These are phyloP conservation scores for Peromyscus melanophrys DNA, from an alignment of 2,797 vertebrate genomes.

Conservation along the genomic window DNA sequence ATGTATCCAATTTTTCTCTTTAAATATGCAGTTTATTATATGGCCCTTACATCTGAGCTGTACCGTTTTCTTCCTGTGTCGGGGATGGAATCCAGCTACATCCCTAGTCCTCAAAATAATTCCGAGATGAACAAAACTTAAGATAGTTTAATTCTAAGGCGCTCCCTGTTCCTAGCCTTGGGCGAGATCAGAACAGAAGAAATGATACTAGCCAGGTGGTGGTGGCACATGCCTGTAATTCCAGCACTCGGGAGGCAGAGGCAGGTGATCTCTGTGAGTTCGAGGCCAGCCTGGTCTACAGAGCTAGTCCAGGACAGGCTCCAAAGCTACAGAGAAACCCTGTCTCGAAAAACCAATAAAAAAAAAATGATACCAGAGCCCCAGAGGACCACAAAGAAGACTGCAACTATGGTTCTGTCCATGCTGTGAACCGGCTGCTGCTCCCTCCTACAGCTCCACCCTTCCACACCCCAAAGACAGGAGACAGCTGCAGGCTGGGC, in stretches of 20 bases:
- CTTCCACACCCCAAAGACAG: background rate
- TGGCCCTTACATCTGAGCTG: background rate
- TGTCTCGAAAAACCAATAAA: no score
- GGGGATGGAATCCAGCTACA: background rate
- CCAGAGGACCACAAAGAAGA: background rate
- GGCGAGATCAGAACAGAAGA: background rate
- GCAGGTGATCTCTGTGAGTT: no score
- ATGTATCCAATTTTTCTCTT: background rate
- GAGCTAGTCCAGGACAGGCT: no score
- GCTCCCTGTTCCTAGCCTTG: background rate
- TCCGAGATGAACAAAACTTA: constrained; percentile 9
- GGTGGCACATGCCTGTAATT: no score
- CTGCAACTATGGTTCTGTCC: background rate
- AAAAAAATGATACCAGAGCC: background rate
- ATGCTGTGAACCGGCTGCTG: background rate
- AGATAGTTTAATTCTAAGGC: background rate
- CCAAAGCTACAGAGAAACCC: no score
- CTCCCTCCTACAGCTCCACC: background rate
- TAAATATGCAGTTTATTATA: background rate
- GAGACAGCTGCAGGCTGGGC: background rate
- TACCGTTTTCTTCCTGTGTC: background rate
- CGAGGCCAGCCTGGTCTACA: no score
- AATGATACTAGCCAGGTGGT: no score
- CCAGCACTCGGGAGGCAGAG: no score
- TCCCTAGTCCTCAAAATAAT: background rate